Conservation (phyloP, 2,888 invertebrate genomes). For the Chelonus formosanus region DNA sequence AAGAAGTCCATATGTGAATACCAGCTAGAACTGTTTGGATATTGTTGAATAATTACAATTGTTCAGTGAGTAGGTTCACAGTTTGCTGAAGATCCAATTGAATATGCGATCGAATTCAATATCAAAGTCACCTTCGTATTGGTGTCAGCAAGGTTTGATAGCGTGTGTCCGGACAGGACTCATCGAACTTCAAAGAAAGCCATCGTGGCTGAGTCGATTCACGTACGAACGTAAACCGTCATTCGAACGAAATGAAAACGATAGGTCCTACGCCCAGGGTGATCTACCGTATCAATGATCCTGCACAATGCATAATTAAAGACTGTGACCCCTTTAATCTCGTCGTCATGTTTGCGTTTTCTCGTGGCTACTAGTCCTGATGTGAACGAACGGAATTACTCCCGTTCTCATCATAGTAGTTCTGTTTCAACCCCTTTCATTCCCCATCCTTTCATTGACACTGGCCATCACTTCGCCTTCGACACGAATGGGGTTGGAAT, state of each 20-base stretch:
- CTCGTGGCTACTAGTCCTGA: constrained; percentile 41
- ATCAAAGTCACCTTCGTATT: constrained; percentile 21
- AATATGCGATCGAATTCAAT: constrained; percentile 29
- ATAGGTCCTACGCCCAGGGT: constrained; percentile 30
- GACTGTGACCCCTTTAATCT: constrained; percentile 56
- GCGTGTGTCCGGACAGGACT: constrained; percentile 8
- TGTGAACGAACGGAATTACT: constrained; percentile 48
- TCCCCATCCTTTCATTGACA: constrained; percentile 8
- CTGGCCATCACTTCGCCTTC: constrained; percentile 37
- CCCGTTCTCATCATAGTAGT: constrained; percentile 35
- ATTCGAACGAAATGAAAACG: constrained; percentile 40
- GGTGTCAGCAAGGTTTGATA: constrained; percentile 16
- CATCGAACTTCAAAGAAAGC: constrained; percentile 29
- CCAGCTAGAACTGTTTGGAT: neutral
- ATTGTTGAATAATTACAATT: constrained; percentile 7
- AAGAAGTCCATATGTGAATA: neutral
- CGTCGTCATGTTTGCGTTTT: constrained; percentile 55
- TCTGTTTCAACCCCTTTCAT: constrained; percentile 16
- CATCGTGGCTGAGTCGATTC: constrained; percentile 15
- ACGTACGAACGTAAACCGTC: constrained; percentile 16
- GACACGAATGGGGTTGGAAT: constrained; percentile 53
- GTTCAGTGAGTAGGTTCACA: constrained; percentile 3
- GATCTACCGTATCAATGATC: constrained; percentile 45
- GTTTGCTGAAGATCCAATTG: constrained; percentile 11
- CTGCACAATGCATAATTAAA: constrained; percentile 57